Conservation (phyloP, 2,797 vertebrate species). For the Varecia variegata region DNA sequence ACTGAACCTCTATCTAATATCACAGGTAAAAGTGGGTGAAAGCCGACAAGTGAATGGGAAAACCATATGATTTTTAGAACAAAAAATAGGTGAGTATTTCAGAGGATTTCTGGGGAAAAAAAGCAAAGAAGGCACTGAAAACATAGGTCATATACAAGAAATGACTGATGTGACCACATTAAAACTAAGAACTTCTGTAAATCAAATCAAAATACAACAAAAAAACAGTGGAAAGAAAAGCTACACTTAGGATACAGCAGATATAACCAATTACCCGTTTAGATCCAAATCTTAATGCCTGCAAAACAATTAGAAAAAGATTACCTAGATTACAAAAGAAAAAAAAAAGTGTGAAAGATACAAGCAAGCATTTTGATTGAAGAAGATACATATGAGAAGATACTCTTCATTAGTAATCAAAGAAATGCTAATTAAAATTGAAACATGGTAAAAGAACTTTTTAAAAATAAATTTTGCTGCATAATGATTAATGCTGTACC, state of each 20-base stretch:
- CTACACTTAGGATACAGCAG: neutral
- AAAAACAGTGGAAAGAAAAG: neutral
- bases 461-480: neutral
- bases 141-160: neutral
- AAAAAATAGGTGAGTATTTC: neutral
- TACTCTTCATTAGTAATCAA: neutral
- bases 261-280: neutral
- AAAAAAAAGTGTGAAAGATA: neutral
- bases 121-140: neutral
- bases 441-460: neutral
- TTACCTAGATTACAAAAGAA: neutral
- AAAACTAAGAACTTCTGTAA: neutral
- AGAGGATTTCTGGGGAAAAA: neutral
- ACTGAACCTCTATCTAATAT: neutral
- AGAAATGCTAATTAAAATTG: constrained; percentile 11
- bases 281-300: neutral
- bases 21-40: neutral
- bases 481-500: neutral
- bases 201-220: neutral
- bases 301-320: neutral
- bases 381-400: neutral
- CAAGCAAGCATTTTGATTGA: neutral
- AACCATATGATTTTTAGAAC: neutral
- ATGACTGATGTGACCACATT: neutral
- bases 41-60: neutral